Conservation (phyloP, 2,888 invertebrate genomes). For the Brenthis hecate region DNA sequence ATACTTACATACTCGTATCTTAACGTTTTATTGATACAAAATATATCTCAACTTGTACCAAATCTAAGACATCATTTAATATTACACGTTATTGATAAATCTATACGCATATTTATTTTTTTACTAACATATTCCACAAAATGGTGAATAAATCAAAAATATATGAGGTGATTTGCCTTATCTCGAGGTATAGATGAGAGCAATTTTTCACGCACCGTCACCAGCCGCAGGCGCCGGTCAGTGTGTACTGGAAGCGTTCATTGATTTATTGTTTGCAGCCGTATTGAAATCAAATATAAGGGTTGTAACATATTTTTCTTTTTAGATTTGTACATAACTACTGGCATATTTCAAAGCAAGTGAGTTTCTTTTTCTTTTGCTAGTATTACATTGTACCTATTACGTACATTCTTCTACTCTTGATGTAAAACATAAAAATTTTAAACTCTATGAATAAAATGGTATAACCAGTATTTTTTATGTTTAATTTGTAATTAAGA, state of each 20-base stretch:
- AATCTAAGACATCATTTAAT: too few relatives aligned
- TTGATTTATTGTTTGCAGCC: constrained; percentile 37
- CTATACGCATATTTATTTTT: too few relatives aligned
- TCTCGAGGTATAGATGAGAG: constrained; percentile 62
- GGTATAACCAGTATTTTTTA: background rate
- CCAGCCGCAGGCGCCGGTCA: constrained; percentile 47
- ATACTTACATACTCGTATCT: too few relatives aligned
- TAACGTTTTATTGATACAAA: too few relatives aligned
- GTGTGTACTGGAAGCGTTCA: constrained; percentile 29
- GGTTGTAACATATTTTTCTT: constrained; percentile 6
- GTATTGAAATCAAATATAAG: constrained; percentile 14
- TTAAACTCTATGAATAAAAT: background rate
- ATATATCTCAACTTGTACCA: too few relatives aligned
- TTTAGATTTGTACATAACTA: background rate
- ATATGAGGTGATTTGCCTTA: constrained; percentile 37
- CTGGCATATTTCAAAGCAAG: background rate
- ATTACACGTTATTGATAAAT: too few relatives aligned
- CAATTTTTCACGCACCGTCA: constrained; percentile 61
- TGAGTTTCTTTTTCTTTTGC: background rate
- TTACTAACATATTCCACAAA: background rate
- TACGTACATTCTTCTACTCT: too few relatives aligned
- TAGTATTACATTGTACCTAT: too few relatives aligned
- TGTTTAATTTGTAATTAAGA: constrained; percentile 18
- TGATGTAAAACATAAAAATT: too few relatives aligned
- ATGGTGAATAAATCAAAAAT: constrained; percentile 4